Base-by-base conservation (phyloP, 2,888 invertebrate species). In the Gari tellinella region DNA sequence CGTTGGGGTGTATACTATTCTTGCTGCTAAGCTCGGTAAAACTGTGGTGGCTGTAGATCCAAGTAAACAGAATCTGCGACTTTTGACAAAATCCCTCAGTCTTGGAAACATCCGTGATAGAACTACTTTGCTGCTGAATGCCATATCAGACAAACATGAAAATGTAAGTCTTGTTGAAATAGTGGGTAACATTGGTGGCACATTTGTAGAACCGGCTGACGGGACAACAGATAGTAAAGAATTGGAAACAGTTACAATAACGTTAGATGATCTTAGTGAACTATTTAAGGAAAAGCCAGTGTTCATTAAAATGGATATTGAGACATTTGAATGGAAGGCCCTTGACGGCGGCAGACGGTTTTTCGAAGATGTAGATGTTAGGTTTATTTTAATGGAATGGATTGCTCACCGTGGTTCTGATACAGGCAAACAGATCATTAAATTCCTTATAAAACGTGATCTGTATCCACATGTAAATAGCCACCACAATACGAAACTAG, bases 271-370 rank as follows among this genome's bases (percentile, higher is more conserved):
- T 63, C 65, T 88, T 10, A 40, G 84, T 15, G 70, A 62, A 14
- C 38, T 82, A 5, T 74, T 84, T 23, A 58, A 56, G 10, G 57
- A 73, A 2, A 70, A 65, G 19, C 56, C 72, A 15, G 81, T 86
- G 31, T 84, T 86, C 38, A 74, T 88, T 12, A 88, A 88, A 60
- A 82, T 88, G 69, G 88, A 88, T 58, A 80, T 86, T n/a, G 87
- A 88, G 61, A 85, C 85, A 1, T 80, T 77, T 25, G 88, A 88
- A 51, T 69, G 74, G 25, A 80, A 79, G 48, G 82, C 80, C 1
- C 62, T 88, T 7, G 60, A 77, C 45, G 81, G 81, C 19, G 83
- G 74, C 0, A 61, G 57, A 2, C 51, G 72, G 8, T 88, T 87
- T 64, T 83, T 87, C 43, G 70, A 83, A 58, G 23, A 62, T 3